Base-by-base conservation (phyloP, 2,888 invertebrate species). In the Hypolimnas misippus region DNA sequence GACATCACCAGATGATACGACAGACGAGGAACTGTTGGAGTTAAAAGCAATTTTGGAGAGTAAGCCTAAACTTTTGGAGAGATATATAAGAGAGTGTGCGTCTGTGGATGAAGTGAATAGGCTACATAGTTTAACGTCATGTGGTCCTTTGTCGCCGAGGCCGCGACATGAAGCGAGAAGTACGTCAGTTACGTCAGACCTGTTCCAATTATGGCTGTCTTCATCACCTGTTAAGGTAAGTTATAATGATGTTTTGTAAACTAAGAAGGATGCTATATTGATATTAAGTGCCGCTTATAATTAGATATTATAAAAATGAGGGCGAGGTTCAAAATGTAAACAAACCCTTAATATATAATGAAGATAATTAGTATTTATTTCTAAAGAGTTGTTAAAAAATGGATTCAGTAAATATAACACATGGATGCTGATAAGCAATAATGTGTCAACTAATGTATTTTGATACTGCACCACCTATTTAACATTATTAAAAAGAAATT, bases 161-260 rank as follows among this genome's bases (percentile, higher is more conserved):
- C 92, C 93, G 16, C 83, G 82, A 54, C 87, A 90, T 64, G 93
- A 92, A 72, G 93, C 93, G 7, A 92, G 94, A 70, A 93, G 96
- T 66, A 95, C 96, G 50, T 96, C 96, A 50, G 95, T 96, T 70
- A 96, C 96, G 49, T 96, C 96, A 69, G 97, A 97, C 81, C 92
- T 97, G 68, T 97, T 97, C 86, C 97, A 97, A 77, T 93, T 95
- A 69, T 97, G 97, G 97, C 89, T 97, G 79, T 94, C 96, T 35
- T 94, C 96, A 31, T 96, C 96, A 55, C 96, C 96, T 5, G 92
- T 95, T 78, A 94, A 95, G 93, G 94, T 95, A 68, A 85, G 93
- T 81, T 70, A 44, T 21, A 1, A 49, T 14, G 21, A 49, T 49
- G 6, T 5, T 25, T 8, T 25, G 10, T 10, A 14, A 25, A 25